Evolutionary conservation across 2,113 vertebrate genomes (phyloP), one percentile per base, ranked within the genome.

Genomic region (Eleginops maclovinus): DNA sequence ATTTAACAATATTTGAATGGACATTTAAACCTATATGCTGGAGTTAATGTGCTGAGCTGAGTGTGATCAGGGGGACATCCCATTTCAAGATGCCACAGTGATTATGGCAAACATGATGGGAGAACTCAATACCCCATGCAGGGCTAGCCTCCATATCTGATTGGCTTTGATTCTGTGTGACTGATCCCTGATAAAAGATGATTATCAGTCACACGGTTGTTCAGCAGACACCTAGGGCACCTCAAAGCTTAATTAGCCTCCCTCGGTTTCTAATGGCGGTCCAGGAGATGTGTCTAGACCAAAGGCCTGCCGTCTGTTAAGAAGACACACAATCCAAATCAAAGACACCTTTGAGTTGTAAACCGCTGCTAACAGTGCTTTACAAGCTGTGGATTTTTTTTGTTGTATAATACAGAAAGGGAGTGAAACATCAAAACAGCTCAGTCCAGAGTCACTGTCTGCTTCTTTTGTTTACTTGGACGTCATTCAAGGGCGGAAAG

Each of bases 121-220:
- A 60, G 65, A 49, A 80, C 59, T 76, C 55, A 69, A 65, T 67
- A 55, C 26, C 36, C 5, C 0, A 12, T 14, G 50, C 0, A 0
- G 60, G 77, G 65, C 50, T 24, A 47, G 62, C 49, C 49, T 49
- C 69, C 67, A 14, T 74, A 65, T 80, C 79, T 61, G 77, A 90
- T 85, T 62, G 64, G 67, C 65, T 86, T 77, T 78, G 62, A 83
- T 77, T 81, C 67, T 61, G 72, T 55, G 47, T 69, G 87, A 81
- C 73, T 28, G 26, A 63, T 73, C 55, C 54, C 63, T 79, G 73
- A 76, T 88, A 76, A 74, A 70, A 81, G 73, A 83, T 80, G 49
- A 87, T 87, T 73, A 89, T 85, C 68, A 73, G 53, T 40, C 51
- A 36, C 58, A 61, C 1, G 16, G 31, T 40, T 74, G 58, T 65